Evolutionary conservation across 2,113 vertebrate species (phyloP).

Genomic region (Pluvianellus socialis): DNA sequence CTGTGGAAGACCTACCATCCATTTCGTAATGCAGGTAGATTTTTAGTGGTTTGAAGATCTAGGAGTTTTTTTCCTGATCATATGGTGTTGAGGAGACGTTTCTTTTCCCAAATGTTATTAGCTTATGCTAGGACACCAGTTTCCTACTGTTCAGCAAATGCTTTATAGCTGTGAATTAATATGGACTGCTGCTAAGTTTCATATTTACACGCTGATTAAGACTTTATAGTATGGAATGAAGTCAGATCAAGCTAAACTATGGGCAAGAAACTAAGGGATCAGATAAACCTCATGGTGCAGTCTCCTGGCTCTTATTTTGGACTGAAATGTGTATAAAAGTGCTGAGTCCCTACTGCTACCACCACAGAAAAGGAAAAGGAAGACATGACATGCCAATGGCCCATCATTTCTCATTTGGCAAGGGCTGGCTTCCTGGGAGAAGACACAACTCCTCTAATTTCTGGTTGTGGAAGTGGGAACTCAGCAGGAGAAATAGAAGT

Average conservation of each 20-base stretch:
- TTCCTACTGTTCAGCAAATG: background rate
- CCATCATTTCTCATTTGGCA: background rate
- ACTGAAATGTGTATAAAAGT: background rate
- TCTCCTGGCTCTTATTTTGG: background rate
- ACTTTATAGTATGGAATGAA: background rate
- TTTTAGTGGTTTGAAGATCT: background rate
- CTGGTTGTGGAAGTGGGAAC: background rate
- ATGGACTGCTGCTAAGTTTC: background rate
- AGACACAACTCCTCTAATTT: background rate
- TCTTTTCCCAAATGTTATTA: rapidly evolving
- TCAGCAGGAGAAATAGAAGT: background rate
- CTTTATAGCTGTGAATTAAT: background rate
- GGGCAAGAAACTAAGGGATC: background rate
- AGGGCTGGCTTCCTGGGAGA: background rate
- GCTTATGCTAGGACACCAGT: background rate
- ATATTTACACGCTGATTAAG: background rate
- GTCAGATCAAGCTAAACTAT: background rate
- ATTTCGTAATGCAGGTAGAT: background rate
- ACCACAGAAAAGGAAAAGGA: background rate
- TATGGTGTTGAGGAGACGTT: background rate
- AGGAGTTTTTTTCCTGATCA: background rate
- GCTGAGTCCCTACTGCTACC: background rate
- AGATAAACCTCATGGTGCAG: background rate
- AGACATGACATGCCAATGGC: rapidly evolving
- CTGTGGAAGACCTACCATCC: background rate